Percentiles rank a stretch among this genome's conserved stretches.
These are phyloP conservation scores for Lysandra bellargus DNA, from an alignment of 2,888 invertebrate genomes.

Conservation along the genomic window DNA sequence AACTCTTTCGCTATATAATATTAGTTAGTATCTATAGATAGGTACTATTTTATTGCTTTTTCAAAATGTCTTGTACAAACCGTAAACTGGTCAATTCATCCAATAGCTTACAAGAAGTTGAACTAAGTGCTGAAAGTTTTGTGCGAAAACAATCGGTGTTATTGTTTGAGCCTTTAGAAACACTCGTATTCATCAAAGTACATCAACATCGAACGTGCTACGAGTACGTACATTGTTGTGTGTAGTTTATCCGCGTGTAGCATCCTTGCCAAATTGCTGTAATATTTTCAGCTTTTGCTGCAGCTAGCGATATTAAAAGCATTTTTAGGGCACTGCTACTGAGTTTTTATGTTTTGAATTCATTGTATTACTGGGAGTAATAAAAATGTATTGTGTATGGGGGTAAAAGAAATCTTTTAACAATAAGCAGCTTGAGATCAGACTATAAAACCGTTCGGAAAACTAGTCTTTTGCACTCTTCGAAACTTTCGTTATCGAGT, in stretches of 20 bases:
- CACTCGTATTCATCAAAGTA: neutral
- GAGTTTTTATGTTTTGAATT: neutral
- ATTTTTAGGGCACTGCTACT: neutral
- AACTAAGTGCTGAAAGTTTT: neutral
- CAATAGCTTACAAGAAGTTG: neutral
- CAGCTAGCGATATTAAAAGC: slow-evolving; percentile 1
- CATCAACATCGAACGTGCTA: neutral
- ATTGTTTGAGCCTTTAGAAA: neutral
- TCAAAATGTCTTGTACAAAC: neutral
- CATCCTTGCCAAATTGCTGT: slow-evolving; percentile 25
- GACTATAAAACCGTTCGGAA: neutral
- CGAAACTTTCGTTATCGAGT: too few species aligned
- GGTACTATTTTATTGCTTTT: too few species aligned
- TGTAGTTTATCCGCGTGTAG: neutral
- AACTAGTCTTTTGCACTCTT: too few species aligned
- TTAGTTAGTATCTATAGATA: too few species aligned
- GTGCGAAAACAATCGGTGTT: neutral
- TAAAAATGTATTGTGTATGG: neutral
- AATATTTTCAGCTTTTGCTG: slow-evolving; percentile 27
- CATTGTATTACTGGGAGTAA: neutral
- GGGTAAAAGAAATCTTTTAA: neutral
- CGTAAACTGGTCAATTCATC: neutral
- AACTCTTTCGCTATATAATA: too few species aligned
- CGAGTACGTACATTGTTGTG: neutral
- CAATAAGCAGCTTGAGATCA: neutral